These are phyloP conservation scores for Nannoperca australis DNA, from an alignment of 2,797 vertebrate species.

Conservation along the genomic window DNA sequence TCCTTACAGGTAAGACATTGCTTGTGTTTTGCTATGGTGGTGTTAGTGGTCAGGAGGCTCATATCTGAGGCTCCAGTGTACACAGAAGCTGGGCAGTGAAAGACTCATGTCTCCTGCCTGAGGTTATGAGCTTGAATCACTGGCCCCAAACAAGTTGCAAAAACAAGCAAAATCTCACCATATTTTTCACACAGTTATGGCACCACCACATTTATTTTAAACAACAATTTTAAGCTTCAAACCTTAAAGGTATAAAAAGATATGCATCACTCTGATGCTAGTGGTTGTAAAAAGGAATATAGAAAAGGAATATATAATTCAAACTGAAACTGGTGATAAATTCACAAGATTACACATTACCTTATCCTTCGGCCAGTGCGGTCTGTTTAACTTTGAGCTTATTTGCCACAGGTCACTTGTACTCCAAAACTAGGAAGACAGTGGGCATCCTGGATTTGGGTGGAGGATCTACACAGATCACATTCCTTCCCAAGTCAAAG, in stretches of 20 bases:
- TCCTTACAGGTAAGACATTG: slow-evolving; percentile 94
- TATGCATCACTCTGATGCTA: slow-evolving; percentile 8
- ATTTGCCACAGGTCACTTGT: slow-evolving; percentile 90
- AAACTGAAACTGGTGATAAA: slow-evolving; percentile 29
- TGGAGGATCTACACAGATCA: slow-evolving; percentile 98
- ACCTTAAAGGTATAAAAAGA: slow-evolving; percentile 32
- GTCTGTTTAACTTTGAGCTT: slow-evolving; percentile 25
- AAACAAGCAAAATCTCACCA: slow-evolving; percentile 63
- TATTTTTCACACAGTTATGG: slow-evolving; percentile 36
- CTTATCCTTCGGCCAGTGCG: not conserved
- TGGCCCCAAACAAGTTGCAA: slow-evolving; percentile 61
- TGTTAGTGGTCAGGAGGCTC: slow-evolving; percentile 76
- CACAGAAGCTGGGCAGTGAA: slow-evolving; percentile 63
- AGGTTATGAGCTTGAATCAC: slow-evolving; percentile 65
- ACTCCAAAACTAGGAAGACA: slow-evolving; percentile 89
- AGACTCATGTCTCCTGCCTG: slow-evolving; percentile 76
- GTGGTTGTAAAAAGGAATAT: slow-evolving; percentile 29
- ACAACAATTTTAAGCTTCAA: slow-evolving; percentile 13
- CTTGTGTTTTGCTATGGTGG: slow-evolving; percentile 77
- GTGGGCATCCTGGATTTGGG: slow-evolving; percentile 97
- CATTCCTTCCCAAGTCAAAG: slow-evolving; percentile 94
- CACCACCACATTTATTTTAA: slow-evolving; percentile 46
- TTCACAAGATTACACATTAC: slow-evolving; percentile 6
- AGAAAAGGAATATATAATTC: too few relatives aligned
- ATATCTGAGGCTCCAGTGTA: slow-evolving; percentile 76